Evolutionary conservation across 2,797 vertebrate genomes (phyloP).

Genomic region (Gallirallus australis): DNA sequence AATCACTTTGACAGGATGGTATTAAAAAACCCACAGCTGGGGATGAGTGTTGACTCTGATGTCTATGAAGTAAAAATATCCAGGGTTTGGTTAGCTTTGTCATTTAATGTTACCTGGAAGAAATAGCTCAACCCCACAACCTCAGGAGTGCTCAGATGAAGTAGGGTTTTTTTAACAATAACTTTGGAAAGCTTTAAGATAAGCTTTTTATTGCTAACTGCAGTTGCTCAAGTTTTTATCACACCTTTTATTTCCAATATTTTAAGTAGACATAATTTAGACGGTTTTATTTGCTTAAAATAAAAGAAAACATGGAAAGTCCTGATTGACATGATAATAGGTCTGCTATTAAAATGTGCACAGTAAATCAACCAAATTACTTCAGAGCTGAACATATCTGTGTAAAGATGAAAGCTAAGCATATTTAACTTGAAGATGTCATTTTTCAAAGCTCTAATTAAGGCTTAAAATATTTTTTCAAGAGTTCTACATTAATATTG

Average conservation of each 20-base stretch:
- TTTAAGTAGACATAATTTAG: neutral
- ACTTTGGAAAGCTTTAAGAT: neutral
- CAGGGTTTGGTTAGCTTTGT: neutral
- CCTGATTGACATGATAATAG: conserved; percentile 35
- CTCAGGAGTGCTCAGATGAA: neutral
- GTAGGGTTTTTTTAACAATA: neutral
- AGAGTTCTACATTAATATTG: conserved; percentile 4
- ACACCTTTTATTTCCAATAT: neutral
- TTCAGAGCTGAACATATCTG: conserved; percentile 7
- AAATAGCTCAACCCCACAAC: neutral
- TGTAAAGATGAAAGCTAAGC: conserved; percentile 45
- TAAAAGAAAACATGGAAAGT: conserved; percentile 14
- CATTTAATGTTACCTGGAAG: neutral
- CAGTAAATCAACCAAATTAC: conserved; percentile 34
- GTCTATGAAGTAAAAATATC: neutral
- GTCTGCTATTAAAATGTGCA: conserved; percentile 1
- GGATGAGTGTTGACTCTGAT: neutral
- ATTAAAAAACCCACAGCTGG: rapidly evolving
- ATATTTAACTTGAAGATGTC: conserved; percentile 35
- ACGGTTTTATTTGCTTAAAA: conserved; percentile 5
- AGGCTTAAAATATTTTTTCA: conserved; percentile 41
- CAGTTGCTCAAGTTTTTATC: neutral
- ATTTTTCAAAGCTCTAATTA: conserved; percentile 58
- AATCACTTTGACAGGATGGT: neutral
- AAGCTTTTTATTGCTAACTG: neutral